A percentile compares a stretch with the other conserved stretches of the same genome.
phyloP scores from a whole-genome alignment of 2,888 invertebrate species.

The Scrobipalpa atriplicella region DNA sequence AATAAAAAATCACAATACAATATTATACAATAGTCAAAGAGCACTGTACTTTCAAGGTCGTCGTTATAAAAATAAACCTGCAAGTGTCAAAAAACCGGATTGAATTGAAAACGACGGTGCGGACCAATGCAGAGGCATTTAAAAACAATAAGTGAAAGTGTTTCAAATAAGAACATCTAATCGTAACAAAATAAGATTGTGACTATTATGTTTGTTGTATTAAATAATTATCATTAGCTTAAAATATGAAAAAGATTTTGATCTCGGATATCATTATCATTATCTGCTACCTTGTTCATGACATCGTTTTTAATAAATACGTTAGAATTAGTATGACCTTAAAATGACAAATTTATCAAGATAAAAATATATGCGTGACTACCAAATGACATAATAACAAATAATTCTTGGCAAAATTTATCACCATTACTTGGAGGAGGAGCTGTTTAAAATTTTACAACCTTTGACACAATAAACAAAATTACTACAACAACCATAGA shows the following conservation, averaged over 20 bases:
- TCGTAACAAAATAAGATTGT: not conserved
- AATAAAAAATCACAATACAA: not conserved
- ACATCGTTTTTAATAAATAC: not conserved
- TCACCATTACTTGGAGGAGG: not conserved
- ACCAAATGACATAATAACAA: slow-evolving; percentile 3
- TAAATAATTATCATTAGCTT: too few species aligned
- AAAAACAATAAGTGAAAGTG: slow-evolving; percentile 22
- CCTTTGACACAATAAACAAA: slow-evolving; percentile 15
- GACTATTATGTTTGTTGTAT: too few species aligned
- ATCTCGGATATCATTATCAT: not conserved
- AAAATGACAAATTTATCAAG: not conserved
- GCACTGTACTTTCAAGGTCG: slow-evolving; percentile 1
- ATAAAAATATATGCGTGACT: slow-evolving; percentile 1
- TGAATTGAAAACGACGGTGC: slow-evolving; percentile 13
- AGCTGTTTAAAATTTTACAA: slow-evolving; percentile 2
- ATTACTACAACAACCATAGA: not conserved
- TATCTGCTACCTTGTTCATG: not conserved
- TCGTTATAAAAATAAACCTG: not conserved
- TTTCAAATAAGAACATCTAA: not conserved
- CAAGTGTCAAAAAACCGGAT: slow-evolving; percentile 1
- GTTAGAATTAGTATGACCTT: not conserved
- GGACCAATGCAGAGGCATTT: not conserved
- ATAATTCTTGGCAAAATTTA: not conserved
- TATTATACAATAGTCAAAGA: not conserved
- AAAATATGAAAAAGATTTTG: too few species aligned